Evolutionary conservation across 2,888 invertebrate genomes (phyloP).

Genomic region (Therioaphis trifolii): DNA sequence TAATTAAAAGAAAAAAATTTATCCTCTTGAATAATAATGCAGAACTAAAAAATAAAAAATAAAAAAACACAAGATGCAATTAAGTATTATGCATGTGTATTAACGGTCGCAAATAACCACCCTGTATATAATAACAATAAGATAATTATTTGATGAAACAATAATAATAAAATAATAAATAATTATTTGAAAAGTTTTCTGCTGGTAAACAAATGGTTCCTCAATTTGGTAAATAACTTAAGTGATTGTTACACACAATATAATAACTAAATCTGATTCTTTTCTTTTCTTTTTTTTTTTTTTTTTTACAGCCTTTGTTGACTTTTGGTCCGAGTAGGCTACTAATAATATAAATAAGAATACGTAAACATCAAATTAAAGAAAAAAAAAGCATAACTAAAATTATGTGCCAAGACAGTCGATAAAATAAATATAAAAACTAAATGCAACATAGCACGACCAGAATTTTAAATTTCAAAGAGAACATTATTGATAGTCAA

Average conservation of each 20-base stretch:
- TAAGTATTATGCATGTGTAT: background rate
- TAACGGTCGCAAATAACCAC: conserved; percentile 33
- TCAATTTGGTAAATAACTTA: conserved; percentile 25
- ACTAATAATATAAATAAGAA: conserved; percentile 27
- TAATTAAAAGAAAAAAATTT: background rate
- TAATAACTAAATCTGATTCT: background rate
- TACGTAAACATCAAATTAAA: background rate
- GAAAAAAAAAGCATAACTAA: conserved; percentile 2
- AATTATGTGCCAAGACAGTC: background rate
- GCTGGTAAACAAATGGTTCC: conserved; percentile 31
- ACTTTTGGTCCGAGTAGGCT: conserved; percentile 38
- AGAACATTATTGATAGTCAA: background rate
- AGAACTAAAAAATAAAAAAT: conserved; percentile 30
- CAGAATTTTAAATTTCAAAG: conserved; percentile 21
- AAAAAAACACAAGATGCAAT: conserved; percentile 23
- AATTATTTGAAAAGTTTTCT: conserved; percentile 22
- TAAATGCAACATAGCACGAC: conserved; percentile 17
- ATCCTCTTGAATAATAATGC: background rate
- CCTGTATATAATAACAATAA: conserved; percentile 55
- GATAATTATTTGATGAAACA: background rate
- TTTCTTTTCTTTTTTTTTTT: background rate
- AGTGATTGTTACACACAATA: conserved; percentile 53
- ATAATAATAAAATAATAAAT: no score
- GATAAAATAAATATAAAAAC: no score
- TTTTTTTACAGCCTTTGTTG: conserved; percentile 42